Percentiles rank a stretch among this genome's conserved stretches.
These are phyloP conservation scores for Burhinus bistriatus DNA, from an alignment of 2,113 vertebrate species.

Conservation along the genomic window DNA sequence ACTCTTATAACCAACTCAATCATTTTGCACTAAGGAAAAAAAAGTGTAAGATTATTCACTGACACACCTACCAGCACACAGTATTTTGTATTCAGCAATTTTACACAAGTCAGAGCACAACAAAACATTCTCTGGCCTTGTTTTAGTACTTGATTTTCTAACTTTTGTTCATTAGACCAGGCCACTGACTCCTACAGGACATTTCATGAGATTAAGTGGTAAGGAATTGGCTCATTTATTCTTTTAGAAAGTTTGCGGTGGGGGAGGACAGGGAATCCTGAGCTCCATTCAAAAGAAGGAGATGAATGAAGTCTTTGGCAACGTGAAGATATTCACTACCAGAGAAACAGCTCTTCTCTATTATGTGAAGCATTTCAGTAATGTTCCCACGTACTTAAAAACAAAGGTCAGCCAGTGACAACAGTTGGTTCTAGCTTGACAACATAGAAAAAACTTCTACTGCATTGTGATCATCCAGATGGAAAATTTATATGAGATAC, in stretches of 20 bases:
- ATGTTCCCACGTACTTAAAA: constrained; percentile 76
- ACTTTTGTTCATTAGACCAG: neutral
- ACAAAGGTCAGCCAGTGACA: constrained; percentile 75
- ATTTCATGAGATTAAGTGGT: neutral
- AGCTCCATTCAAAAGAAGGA: constrained; percentile 8
- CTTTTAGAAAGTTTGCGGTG: neutral
- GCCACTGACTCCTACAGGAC: neutral
- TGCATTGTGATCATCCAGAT: constrained; percentile 55
- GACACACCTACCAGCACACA: neutral
- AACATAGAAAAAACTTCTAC: constrained; percentile 63
- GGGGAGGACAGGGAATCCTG: constrained; percentile 1
- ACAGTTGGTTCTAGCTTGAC: constrained; percentile 53
- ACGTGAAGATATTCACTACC: constrained; percentile 23
- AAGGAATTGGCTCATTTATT: neutral
- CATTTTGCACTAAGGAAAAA: neutral
- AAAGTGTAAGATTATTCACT: neutral
- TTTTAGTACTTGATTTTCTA: neutral
- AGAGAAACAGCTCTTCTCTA: constrained; percentile 15
- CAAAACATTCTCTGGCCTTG: neutral
- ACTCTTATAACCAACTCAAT: neutral
- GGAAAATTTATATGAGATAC: constrained; percentile 68
- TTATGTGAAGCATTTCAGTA: constrained; percentile 41
- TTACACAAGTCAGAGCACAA: neutral
- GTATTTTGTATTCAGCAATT: neutral
- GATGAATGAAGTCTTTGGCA: constrained; percentile 38